phyloP scores from a whole-genome alignment of 2,113 vertebrate species.

The Cariama cristata region DNA sequence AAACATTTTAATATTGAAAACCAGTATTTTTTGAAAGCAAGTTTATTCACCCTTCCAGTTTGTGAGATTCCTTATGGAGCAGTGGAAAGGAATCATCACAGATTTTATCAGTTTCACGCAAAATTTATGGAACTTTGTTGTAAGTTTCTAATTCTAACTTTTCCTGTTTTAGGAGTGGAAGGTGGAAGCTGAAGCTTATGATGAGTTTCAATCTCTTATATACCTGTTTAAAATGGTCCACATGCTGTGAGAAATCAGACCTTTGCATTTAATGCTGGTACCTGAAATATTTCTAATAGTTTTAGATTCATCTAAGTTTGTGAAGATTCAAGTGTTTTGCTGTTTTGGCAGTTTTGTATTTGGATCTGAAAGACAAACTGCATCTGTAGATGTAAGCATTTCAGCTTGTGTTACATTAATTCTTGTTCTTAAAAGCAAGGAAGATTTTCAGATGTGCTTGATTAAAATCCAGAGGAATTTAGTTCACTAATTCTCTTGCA shows the following conservation, averaged over 20 bases:
- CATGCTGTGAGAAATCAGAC: background rate
- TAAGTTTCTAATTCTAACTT: background rate
- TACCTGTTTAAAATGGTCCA: background rate
- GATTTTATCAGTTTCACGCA: background rate
- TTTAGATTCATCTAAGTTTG: background rate
- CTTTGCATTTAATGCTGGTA: background rate
- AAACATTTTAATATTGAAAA: background rate
- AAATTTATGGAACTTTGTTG: background rate
- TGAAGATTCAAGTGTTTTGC: background rate
- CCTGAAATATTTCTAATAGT: background rate
- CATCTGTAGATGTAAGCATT: background rate
- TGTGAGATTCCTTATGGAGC: background rate
- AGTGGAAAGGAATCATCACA: background rate
- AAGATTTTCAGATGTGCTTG: background rate
- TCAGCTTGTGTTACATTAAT: background rate
- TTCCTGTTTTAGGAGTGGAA: background rate
- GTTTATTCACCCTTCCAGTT: background rate
- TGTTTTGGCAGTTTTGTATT: background rate
- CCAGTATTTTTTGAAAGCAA: background rate
- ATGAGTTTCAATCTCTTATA: background rate
- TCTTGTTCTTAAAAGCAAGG: background rate
- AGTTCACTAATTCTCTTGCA: background rate
- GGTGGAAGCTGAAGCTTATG: background rate
- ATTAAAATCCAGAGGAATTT: background rate
- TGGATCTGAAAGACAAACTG: background rate